Percentiles rank a stretch among this genome's conserved stretches.
Conservation (phyloP, 2,797 vertebrate species). For the Simalia tracyae region DNA sequence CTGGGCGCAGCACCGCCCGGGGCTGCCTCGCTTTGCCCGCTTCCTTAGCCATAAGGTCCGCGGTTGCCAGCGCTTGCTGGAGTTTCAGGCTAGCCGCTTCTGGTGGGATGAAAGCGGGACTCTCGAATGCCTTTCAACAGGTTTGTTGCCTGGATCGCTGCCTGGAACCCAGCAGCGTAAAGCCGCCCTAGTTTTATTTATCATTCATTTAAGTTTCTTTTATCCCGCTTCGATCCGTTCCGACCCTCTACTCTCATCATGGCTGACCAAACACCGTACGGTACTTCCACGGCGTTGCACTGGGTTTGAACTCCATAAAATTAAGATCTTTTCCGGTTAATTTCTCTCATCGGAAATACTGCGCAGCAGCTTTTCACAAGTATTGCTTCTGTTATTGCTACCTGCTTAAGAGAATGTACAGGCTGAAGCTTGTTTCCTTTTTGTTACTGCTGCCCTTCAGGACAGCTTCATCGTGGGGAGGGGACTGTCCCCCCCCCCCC, state of each 20-base stretch:
- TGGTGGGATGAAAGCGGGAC: background rate
- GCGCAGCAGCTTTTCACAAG: background rate
- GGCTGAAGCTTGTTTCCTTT: rapidly evolving
- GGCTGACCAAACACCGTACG: background rate
- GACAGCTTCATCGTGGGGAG: slow-evolving; percentile 2
- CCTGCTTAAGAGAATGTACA: background rate
- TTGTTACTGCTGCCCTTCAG: background rate
- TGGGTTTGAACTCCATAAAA: background rate
- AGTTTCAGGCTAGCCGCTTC: background rate
- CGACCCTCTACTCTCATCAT: background rate
- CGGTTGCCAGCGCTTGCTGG: background rate
- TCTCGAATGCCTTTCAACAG: background rate
- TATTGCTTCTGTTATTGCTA: background rate
- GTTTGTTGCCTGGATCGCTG: background rate
- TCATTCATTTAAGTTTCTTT: background rate
- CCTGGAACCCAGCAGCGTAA: background rate
- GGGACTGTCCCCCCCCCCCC: background rate
- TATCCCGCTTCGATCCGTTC: background rate
- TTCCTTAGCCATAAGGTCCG: background rate
- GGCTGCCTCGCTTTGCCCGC: background rate
- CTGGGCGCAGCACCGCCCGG: background rate
- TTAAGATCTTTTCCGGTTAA: background rate
- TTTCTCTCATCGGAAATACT: background rate
- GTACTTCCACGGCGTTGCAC: background rate
- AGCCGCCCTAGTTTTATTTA: background rate